These are phyloP conservation scores for Odocoileus hemionus DNA, from an alignment of 2,113 vertebrate genomes.

Conservation along the genomic window DNA sequence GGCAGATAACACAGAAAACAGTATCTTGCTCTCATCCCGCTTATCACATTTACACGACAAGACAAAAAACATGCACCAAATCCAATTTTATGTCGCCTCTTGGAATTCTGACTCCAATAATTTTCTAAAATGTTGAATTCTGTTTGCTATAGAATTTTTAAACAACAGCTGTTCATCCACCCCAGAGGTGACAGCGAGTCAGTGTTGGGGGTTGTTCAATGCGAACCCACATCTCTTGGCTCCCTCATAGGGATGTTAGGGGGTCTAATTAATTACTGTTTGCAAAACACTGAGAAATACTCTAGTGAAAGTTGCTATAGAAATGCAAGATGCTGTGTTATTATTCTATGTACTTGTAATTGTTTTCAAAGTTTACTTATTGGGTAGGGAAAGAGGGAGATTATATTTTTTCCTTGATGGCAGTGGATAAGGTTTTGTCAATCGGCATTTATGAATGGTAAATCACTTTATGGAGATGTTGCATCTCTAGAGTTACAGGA, in stretches of 20 bases:
- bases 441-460: neutral
- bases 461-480: neutral
- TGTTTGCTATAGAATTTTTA: neutral
- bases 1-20: neutral
- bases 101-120: neutral
- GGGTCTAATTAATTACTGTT: slow-evolving; percentile 54
- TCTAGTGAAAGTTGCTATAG: slow-evolving; percentile 43
- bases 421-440: neutral
- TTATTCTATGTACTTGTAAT: neutral
- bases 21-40: neutral
- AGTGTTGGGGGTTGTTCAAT: neutral
- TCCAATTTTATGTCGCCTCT: neutral
- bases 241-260: neutral
- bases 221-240: neutral
- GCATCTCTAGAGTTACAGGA: neutral
- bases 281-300: slow-evolving; percentile 38
- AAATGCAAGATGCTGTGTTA: neutral
- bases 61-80: neutral
- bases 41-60: neutral
- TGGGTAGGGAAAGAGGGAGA: slow-evolving; percentile 6
- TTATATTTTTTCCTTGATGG: neutral
- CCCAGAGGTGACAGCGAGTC: slow-evolving; percentile 10
- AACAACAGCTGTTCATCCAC: slow-evolving; percentile 27
- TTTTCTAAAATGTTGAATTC: neutral
- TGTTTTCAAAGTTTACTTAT: slow-evolving; percentile 46